Conservation (phyloP, 1,140 invertebrate genomes). For the Drosophila truncata region DNA sequence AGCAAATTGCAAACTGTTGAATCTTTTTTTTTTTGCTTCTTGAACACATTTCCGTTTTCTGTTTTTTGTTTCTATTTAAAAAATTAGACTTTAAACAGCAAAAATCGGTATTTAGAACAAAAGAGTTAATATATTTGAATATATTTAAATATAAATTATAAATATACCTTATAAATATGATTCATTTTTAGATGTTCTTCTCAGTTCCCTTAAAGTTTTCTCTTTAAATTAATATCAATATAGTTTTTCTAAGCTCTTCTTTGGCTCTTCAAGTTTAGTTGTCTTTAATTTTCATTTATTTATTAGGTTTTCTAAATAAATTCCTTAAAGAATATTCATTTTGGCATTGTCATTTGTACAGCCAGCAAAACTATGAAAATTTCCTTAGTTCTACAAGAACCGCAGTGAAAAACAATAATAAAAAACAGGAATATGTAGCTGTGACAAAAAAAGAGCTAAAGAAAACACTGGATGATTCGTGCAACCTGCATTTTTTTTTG, state of each 20-base stretch:
- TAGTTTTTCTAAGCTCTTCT: background rate
- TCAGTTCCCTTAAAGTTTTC: background rate
- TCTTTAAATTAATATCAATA: background rate
- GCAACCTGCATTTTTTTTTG: slow-evolving; percentile 4
- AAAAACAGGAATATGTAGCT: background rate
- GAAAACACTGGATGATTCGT: background rate
- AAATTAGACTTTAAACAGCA: background rate
- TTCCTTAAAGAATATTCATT: background rate
- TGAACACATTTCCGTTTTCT: background rate
- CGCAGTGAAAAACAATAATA: background rate
- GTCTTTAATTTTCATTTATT: background rate
- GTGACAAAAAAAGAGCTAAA: background rate
- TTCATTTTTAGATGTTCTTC: no score
- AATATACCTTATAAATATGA: no score
- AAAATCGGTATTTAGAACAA: background rate
- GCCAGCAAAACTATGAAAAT: slow-evolving; percentile 18
- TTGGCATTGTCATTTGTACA: slow-evolving; percentile 25
- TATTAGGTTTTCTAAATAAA: background rate
- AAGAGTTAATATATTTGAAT: no score
- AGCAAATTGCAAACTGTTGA: slow-evolving; percentile 61
- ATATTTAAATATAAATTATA: no score
- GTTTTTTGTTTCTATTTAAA: background rate
- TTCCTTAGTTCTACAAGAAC: background rate
- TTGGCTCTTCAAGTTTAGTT: background rate
- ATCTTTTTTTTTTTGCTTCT: slow-evolving; percentile 2